Base-by-base conservation (phyloP, 2,113 vertebrate species). In the Tachycineta bicolor region DNA sequence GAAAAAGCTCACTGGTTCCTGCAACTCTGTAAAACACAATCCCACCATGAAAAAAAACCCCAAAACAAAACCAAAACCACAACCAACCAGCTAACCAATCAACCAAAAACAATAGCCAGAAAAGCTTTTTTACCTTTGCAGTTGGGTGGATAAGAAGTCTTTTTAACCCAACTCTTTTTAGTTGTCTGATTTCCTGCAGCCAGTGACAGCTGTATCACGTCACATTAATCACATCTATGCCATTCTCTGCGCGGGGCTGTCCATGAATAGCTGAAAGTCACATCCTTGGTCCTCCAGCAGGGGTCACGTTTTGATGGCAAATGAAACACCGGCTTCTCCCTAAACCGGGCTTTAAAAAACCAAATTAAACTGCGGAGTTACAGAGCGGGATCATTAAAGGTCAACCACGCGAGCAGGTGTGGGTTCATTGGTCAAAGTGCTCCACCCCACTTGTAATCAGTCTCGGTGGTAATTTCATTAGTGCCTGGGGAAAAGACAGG, bases 401-500 rank as follows among this genome's bases (percentile, higher is more conserved):
- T 92, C 94, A 96, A 91, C 94, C 89, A 89, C 78, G 60, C 89
- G 78, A 70, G 21, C 87, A 91, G 94, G 93, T 44, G 69, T 39
- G 79, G 91, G 93, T 76, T 92, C 94, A 73, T 21, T 95, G 89
- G 92, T 93, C 94, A 95, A 94, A 90, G 89, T 44, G 65, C 90
- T 94, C 68, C 91, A 84, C 47, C 73, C 78, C 82, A 16, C 69
- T 43, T 87, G 93, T 91, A 94, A 96, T 95, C 83, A 43, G 90
- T 52, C 86, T 74, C 47, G 43, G 82, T 37, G 70, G 87, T 81
- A 91, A 95, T 96, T 95, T 87, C 93, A 94, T 94, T 95, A 93
- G 96, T 41, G 94, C 95, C 97, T 31, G 95, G 78, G 97, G 96
- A 94, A 89, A 95, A 83, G 87, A 9, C 77, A 68, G 56, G 71